A percentile compares a stretch with the other conserved stretches of the same genome.
phyloP scores from a whole-genome alignment of 2,888 invertebrate species.

The Tipula vernalis region DNA sequence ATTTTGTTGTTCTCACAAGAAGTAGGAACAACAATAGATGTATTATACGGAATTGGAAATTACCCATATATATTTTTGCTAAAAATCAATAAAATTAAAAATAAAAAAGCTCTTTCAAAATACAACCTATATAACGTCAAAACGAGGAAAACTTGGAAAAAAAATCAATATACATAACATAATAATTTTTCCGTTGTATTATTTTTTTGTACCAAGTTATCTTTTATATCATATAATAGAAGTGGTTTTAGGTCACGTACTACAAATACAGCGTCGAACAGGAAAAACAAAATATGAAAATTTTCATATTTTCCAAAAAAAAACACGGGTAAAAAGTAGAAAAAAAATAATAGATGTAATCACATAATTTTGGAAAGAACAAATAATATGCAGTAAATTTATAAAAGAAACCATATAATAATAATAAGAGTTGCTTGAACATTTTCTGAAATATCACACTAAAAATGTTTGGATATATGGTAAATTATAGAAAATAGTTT shows the following conservation, averaged over 20 bases:
- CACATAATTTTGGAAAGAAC: background rate
- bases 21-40: background rate
- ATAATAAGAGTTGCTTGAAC: background rate
- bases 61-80: background rate
- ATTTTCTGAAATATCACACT: background rate
- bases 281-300: background rate
- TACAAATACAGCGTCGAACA: background rate
- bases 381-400: background rate
- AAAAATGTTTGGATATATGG: background rate
- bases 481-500: background rate
- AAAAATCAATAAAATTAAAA: background rate
- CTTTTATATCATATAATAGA: background rate
- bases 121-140: background rate
- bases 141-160: background rate
- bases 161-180: background rate
- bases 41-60: background rate
- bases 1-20: background rate
- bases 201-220: background rate
- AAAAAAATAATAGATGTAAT: background rate
- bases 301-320: background rate
- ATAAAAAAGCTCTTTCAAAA: background rate
- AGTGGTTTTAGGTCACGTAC: background rate
- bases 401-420: background rate
- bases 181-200: background rate
- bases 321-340: background rate